Base-by-base conservation (phyloP, 2,888 invertebrate species). In the Shargacucullia verbasci region DNA sequence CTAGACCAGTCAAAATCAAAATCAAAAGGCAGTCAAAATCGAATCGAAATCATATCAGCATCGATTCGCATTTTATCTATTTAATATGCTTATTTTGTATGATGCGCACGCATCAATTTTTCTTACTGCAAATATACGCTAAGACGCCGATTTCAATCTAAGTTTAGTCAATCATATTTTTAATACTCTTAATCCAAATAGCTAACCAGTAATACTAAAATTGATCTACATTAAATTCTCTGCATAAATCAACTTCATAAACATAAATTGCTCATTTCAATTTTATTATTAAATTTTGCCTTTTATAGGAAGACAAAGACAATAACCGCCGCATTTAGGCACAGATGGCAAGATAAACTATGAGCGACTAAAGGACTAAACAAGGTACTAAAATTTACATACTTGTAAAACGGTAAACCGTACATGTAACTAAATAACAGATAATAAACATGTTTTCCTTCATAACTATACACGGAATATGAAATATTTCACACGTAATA, bases 241-340 rank as follows among this genome's bases (percentile, higher is more conserved):
- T 49, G 49, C 38, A 65, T 65, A 66, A 59, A 65, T 50, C 20
- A 27, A 6, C 48, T 31, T 20, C 20, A 20, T 20, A 20, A 5
- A 41, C 20, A 20, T 20, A 20, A 5, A 41, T 40, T 12, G 27
- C 31, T 55, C n/a, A 71, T 71, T 71, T 71, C 34, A 71, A 71
- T 71, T 60, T 67, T 71, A 58, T 59, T 62, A 67, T 71, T 71
- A 46, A 52, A 46, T 58, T 55, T 71, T 56, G 12, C 64, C 63
- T 71, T 71, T 56, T 71, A 71, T 33, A 63, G 63, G 1, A 12
- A 14, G 44, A 70, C 63, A 70, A 70, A 71, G 68, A 49, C 67
- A 64, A 59, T 64, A 38, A 40, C 64, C 40, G 8, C 47, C 44
- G 34, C 12, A 12, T 58, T 40, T 15, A 45, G 37, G 14, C 41